Evolutionary conservation across 2,113 vertebrate species (phyloP).

Genomic region (Phylloscopus trochiloides): DNA sequence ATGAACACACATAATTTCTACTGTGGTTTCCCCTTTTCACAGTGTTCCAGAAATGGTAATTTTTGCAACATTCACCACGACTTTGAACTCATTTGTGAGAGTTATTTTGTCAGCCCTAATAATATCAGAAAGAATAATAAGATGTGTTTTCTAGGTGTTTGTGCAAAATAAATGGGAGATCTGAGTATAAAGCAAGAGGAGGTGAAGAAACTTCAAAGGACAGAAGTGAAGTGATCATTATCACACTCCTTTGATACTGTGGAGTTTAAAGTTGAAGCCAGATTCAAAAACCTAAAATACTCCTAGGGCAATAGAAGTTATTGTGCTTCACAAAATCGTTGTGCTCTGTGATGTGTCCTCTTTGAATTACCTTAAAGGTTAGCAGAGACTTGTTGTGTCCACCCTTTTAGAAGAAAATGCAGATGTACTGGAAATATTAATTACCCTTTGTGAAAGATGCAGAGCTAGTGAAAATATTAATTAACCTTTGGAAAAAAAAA

Average conservation of each 20-base stretch:
- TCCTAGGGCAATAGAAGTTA: not conserved
- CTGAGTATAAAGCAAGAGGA: not conserved
- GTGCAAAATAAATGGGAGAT: conserved; percentile 6
- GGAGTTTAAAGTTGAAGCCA: not conserved
- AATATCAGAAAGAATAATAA: not conserved
- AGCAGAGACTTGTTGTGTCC: not conserved
- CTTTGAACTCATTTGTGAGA: not conserved
- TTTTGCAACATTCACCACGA: not conserved
- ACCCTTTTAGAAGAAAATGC: not conserved
- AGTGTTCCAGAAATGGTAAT: not conserved
- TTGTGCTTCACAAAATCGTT: not conserved
- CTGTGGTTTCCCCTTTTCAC: not conserved
- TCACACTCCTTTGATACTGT: not conserved
- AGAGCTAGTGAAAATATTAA: not conserved
- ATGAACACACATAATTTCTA: not conserved
- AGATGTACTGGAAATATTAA: not conserved
- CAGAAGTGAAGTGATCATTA: not conserved
- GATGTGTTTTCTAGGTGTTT: not conserved
- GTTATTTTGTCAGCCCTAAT: conserved; percentile 12
- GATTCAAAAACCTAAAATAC: not conserved
- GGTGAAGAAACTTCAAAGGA: not conserved
- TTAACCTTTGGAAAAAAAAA: not conserved
- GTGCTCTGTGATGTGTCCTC: not conserved
- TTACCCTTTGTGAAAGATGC: not conserved
- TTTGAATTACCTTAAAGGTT: not conserved